These are phyloP conservation scores for Actinernus sp. DNA, from an alignment of 92 coral and sea anemone genomes.

Conservation along the genomic window DNA sequence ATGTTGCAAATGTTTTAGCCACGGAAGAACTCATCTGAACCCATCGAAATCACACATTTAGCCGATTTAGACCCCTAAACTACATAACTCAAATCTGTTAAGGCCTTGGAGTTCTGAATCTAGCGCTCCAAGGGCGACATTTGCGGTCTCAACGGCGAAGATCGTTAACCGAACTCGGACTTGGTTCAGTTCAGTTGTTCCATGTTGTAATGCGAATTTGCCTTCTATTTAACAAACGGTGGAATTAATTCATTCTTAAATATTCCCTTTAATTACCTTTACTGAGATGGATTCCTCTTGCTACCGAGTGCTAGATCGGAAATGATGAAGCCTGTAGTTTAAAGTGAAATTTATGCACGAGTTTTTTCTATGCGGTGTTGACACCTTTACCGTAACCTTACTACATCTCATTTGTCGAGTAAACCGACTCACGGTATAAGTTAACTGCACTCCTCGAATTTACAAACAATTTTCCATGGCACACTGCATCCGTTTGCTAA, in stretches of 20 bases:
- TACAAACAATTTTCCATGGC: slow-evolving; percentile 61
- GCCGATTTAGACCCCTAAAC: slow-evolving; percentile 19
- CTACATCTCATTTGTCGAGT: not conserved
- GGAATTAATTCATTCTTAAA: slow-evolving; percentile 92
- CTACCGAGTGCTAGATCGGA: slow-evolving; percentile 66
- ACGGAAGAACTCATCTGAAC: slow-evolving; percentile 7
- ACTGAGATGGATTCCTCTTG: slow-evolving; percentile 81
- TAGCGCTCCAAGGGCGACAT: slow-evolving; percentile 26
- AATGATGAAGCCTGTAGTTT: slow-evolving; percentile 65
- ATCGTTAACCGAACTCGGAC: slow-evolving; percentile 9
- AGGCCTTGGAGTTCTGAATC: slow-evolving; percentile 26
- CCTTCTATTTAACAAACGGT: slow-evolving; percentile 89
- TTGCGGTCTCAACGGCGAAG: slow-evolving; percentile 39
- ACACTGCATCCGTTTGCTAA: slow-evolving; percentile 65
- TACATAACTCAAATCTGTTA: slow-evolving; percentile 2
- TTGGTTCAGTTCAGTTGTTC: slow-evolving; percentile 33
- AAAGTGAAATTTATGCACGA: slow-evolving; percentile 65
- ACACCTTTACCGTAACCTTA: slow-evolving; percentile 58
- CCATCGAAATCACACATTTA: slow-evolving; percentile 21
- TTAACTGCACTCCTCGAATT: slow-evolving; percentile 30
- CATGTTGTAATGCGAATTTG: slow-evolving; percentile 88
- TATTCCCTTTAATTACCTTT: slow-evolving; percentile 86
- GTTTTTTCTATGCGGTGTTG: slow-evolving; percentile 48
- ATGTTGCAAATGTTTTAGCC: slow-evolving; percentile 64
- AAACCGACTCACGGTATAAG: not conserved